A percentile compares a stretch with the other conserved stretches of the same genome.
phyloP scores from a whole-genome alignment of 1,140 invertebrate species.

The Radopholus similis region DNA sequence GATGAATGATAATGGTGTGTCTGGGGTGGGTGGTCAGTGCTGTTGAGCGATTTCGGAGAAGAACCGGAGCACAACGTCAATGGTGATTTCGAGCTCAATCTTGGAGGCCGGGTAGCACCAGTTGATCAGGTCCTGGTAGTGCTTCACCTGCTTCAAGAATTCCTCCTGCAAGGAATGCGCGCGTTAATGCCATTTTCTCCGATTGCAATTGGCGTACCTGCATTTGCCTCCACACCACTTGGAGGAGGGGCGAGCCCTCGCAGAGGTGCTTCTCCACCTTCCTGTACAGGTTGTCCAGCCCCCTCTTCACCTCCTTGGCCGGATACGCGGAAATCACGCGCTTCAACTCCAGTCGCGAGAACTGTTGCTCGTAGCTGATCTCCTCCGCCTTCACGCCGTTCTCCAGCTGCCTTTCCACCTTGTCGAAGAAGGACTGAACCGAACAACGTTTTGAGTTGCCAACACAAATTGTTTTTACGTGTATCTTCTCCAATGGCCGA shows the following conservation, averaged over 20 bases:
- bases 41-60: constrained; percentile 97
- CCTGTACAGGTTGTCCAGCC: constrained; percentile 86
- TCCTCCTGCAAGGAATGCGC: constrained; percentile 68
- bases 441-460: neutral
- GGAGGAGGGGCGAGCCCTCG: constrained; percentile 87
- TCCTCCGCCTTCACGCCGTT: constrained; percentile 92
- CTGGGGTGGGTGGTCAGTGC: constrained; percentile 65
- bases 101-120: constrained; percentile 93
- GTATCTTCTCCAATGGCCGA: constrained; percentile 86
- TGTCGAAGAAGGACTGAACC: constrained; percentile 73
- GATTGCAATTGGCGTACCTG: constrained; percentile 65
- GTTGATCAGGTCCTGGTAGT: constrained; percentile 85
- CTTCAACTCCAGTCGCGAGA: constrained; percentile 89
- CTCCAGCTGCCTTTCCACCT: constrained; percentile 81
- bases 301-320: constrained; percentile 88
- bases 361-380: constrained; percentile 94
- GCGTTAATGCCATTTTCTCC: neutral
- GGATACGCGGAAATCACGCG: constrained; percentile 94
- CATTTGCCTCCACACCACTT: constrained; percentile 98
- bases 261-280: constrained; percentile 95
- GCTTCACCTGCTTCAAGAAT: constrained; percentile 93
- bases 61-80: constrained; percentile 87
- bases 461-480: constrained; percentile 66
- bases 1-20: neutral
- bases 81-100: constrained; percentile 89